phyloP scores from a whole-genome alignment of 2,113 vertebrate genomes.

The Uropsilus gracilis region DNA sequence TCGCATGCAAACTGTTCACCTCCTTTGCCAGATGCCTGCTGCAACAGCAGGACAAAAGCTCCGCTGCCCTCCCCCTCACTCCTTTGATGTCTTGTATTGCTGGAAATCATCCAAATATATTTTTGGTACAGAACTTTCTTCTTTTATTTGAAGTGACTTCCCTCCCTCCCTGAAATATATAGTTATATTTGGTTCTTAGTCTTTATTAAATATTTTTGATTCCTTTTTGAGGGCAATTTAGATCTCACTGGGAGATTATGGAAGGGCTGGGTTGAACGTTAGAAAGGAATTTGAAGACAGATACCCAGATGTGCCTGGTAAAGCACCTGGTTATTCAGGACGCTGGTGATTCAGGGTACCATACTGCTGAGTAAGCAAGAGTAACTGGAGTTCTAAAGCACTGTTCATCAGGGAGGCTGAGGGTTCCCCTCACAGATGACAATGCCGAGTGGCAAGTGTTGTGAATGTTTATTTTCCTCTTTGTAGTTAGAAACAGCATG shows the following conservation, averaged over 20 bases:
- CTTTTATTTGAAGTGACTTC: conserved; percentile 40
- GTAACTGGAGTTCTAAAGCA: background rate
- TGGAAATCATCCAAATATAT: conserved; percentile 50
- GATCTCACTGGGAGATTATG: background rate
- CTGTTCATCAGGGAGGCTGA: conserved; percentile 18
- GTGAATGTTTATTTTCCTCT: background rate
- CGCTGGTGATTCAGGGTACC: background rate
- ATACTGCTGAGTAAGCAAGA: conserved; percentile 12
- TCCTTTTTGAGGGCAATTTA: conserved; percentile 19
- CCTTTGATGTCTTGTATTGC: conserved; percentile 11
- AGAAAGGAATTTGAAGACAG: background rate
- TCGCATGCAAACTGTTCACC: background rate
- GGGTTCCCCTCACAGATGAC: background rate
- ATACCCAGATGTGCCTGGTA: background rate
- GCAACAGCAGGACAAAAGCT: background rate
- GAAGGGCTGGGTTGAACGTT: background rate
- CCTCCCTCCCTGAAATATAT: background rate
- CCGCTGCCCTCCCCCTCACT: background rate
- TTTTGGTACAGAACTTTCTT: conserved; percentile 24
- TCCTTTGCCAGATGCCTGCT: background rate
- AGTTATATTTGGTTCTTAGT: conserved; percentile 34
- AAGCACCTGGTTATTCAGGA: background rate
- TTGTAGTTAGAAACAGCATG: background rate
- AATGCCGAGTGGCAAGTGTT: background rate
- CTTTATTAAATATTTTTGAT: background rate